Conservation (phyloP, 2,888 invertebrate species). For the Calliphora vomitoria region DNA sequence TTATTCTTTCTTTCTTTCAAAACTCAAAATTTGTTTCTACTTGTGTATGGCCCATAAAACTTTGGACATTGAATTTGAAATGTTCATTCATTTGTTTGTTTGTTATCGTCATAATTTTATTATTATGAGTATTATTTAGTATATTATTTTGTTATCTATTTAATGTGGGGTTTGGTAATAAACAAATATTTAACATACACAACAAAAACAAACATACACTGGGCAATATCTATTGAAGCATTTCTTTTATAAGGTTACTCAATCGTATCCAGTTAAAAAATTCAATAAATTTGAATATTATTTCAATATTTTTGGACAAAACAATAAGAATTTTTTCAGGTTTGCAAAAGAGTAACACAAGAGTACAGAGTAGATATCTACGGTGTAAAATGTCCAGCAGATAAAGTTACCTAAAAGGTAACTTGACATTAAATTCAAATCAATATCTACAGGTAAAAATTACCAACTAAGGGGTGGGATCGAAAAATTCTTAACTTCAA, state of each 20-base stretch:
- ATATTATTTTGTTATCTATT: constrained; percentile 26
- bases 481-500: too few species aligned
- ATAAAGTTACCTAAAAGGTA: too few species aligned
- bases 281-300: background rate
- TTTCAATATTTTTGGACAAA: background rate
- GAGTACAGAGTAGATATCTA: too few species aligned
- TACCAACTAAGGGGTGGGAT: too few species aligned
- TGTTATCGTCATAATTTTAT: constrained; percentile 3
- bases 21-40: background rate
- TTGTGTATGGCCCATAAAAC: background rate
- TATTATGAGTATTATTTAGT: background rate
- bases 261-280: background rate
- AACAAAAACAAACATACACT: background rate
- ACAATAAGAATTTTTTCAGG: too few species aligned
- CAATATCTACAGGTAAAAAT: too few species aligned
- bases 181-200: background rate
- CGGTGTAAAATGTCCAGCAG: too few species aligned
- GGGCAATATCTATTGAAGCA: background rate
- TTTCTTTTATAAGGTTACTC: background rate
- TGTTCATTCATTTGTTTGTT: constrained; percentile 9
- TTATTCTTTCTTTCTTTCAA: background rate
- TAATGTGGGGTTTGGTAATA: constrained; percentile 16
- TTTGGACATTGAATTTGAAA: constrained; percentile 30
- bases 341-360: too few species aligned
- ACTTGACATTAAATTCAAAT: too few species aligned